Conservation (phyloP, 1,140 invertebrate species). For the Drosophila aff. region DNA sequence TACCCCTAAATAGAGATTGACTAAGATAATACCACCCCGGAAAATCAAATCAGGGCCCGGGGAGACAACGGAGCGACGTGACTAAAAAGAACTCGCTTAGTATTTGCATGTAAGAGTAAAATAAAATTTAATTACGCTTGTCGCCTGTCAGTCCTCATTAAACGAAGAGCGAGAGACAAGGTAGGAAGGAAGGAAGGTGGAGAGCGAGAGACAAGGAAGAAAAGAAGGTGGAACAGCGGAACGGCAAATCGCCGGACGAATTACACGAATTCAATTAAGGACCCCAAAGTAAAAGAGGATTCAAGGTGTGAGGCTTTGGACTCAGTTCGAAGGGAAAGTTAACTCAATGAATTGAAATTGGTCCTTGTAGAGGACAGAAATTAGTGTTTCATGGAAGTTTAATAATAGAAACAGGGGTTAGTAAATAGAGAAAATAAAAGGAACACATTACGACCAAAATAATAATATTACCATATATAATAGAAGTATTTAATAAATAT, state of each 20-base stretch:
- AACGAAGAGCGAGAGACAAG: slow-evolving; percentile 39
- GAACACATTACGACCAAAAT: not conserved
- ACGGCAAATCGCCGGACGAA: slow-evolving; percentile 61
- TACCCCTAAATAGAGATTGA: slow-evolving; percentile 21
- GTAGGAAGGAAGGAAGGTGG: slow-evolving; percentile 1
- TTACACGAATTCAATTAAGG: slow-evolving; percentile 82
- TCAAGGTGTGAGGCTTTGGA: slow-evolving; percentile 52
- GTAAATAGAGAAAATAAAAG: not conserved
- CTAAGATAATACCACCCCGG: slow-evolving; percentile 46
- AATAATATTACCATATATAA: not conserved
- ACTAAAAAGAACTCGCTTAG: slow-evolving; percentile 48
- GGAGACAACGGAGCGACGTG: slow-evolving; percentile 31
- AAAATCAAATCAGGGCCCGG: slow-evolving; percentile 69
- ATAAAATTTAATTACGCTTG: slow-evolving; percentile 85
- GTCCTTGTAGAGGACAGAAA: not conserved
- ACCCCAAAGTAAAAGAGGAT: slow-evolving; percentile 47
- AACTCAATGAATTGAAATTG: slow-evolving; percentile 66
- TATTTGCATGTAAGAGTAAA: slow-evolving; percentile 83
- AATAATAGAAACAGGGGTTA: not conserved
- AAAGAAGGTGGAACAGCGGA: slow-evolving; percentile 4
- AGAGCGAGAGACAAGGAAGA: slow-evolving; percentile 18
- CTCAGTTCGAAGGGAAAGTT: slow-evolving; percentile 43
- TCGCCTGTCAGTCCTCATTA: slow-evolving; percentile 84
- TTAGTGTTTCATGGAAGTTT: not conserved
- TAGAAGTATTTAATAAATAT: too few relatives aligned